These are phyloP conservation scores for Scaptomyza cyrtandrae DNA, from an alignment of 2,888 invertebrate species.

Conservation along the genomic window DNA sequence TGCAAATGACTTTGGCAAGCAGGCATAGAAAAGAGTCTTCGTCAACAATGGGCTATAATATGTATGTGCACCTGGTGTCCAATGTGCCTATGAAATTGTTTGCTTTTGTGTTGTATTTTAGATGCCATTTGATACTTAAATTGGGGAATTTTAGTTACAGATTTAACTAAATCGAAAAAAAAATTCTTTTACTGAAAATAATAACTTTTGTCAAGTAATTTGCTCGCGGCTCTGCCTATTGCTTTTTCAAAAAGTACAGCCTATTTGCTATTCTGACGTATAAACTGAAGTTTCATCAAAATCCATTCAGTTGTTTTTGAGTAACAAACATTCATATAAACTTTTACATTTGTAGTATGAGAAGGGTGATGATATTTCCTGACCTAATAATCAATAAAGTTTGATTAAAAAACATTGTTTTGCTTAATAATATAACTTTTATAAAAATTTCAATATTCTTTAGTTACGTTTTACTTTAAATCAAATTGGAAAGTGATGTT, in stretches of 20 bases:
- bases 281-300: too few species aligned
- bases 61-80: slow-evolving; percentile 5
- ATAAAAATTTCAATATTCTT: background rate
- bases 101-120: slow-evolving; percentile 7
- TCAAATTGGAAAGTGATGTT: too few species aligned
- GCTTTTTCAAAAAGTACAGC: too few species aligned
- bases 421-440: background rate
- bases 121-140: background rate
- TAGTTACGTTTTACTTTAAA: background rate
- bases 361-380: background rate
- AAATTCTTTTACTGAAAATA: too few species aligned
- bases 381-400: background rate
- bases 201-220: too few species aligned
- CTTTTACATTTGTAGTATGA: too few species aligned
- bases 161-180: background rate
- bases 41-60: slow-evolving; percentile 6
- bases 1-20: slow-evolving; percentile 17
- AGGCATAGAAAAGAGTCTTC: slow-evolving; percentile 4
- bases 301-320: too few species aligned
- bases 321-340: too few species aligned
- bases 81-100: slow-evolving; percentile 6
- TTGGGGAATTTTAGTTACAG: too few species aligned
- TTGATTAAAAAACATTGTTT: too few species aligned
- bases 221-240: too few species aligned
- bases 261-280: too few species aligned